Base-by-base conservation (phyloP, 1,140 invertebrate species). In the Euborellia annulipes region DNA sequence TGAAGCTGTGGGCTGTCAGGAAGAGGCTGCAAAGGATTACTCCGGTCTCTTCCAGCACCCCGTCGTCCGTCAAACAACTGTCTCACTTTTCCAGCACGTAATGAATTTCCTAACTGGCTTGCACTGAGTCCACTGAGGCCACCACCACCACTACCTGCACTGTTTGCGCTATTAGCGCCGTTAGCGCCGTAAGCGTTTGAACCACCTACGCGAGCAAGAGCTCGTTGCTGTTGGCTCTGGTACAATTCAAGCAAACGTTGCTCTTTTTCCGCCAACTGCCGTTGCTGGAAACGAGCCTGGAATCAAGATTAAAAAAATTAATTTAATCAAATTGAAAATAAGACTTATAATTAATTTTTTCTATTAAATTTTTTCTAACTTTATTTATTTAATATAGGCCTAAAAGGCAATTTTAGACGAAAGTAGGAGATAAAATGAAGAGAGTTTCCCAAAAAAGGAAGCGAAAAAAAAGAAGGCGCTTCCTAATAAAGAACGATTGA, bases 11-110 rank as follows among this genome's bases (percentile, higher is more conserved):
- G 50, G 50, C 60, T 62, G 54, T 61, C 60, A 41, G 60, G 61
- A 30, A 82, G 62, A 0, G 83, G 83, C 54, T 85, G 79, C 13
- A 87, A 61, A 0, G 81, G 82, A 62, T 86, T 81, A 57, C 80
- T 82, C 47, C 79, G 78, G 64, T 87, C 82, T 51, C 84, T 79
- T 21, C 83, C 82, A 38, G 67, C 82, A 47, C 43, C 50, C 21
- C 82, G 69, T 13, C 81, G 68, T 54, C 85, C 82, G 51, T 85
- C 80, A 56, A 85, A 84, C 78, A 84, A 80, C 64, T 81, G 78
- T n/a, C 78, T 70, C 2, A 79, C 76, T 70, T 78, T 43, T 14
- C 45, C 47, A 20, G 13, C 46, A n/a, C n/a, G n/a, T n/a, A n/a
- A n/a, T n/a, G n/a, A n/a, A n/a, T n/a, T n/a, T n/a, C n/a, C n/a